These are phyloP conservation scores for Nymphalis c-album DNA, from an alignment of 2,888 invertebrate species.

Conservation along the genomic window DNA sequence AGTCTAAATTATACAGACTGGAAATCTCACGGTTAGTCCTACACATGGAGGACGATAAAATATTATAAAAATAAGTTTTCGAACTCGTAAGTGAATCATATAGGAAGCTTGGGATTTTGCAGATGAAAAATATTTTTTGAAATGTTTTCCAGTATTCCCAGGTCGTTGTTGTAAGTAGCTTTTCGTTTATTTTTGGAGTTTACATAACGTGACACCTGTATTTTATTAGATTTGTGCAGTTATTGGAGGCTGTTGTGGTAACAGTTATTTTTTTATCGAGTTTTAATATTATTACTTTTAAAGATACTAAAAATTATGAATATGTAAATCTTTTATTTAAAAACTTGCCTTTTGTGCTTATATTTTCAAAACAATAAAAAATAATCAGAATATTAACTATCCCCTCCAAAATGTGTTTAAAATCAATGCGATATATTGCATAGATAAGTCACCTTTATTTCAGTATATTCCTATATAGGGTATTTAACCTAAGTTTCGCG, in stretches of 20 bases:
- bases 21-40: constrained; percentile 35
- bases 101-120: constrained; percentile 49
- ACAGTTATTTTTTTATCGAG: constrained; percentile 10
- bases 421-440: background rate
- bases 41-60: constrained; percentile 63
- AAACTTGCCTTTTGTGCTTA: background rate
- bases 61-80: constrained; percentile 50
- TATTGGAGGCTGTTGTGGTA: constrained; percentile 41
- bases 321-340: background rate
- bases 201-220: constrained; percentile 79
- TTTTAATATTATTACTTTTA: background rate
- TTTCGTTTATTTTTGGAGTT: constrained; percentile 73
- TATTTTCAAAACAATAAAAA: background rate
- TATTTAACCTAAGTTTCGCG: constrained; percentile 3
- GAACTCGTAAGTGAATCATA: constrained; percentile 48
- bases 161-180: constrained; percentile 74
- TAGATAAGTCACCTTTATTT: constrained; percentile 4
- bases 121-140: constrained; percentile 64
- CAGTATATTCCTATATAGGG: too few relatives aligned
- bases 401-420: background rate
- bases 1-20: constrained; percentile 33
- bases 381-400: too few relatives aligned
- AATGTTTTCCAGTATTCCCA: constrained; percentile 77
- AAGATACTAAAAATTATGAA: background rate
- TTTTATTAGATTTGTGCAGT: constrained; percentile 61